phyloP scores from a whole-genome alignment of 2,888 invertebrate genomes.

The Synergus japonicus region DNA sequence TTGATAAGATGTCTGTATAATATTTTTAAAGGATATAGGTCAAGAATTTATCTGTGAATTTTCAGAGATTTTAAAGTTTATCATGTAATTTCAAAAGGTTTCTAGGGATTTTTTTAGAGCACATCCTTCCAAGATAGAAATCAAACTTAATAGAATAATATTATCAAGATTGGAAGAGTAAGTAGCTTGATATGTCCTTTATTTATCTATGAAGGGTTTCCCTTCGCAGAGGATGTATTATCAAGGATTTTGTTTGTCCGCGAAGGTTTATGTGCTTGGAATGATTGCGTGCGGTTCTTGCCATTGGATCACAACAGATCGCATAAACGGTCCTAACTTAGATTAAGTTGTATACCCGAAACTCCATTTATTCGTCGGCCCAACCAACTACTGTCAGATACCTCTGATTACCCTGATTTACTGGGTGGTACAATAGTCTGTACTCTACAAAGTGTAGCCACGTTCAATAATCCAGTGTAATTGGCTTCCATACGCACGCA shows the following conservation, averaged over 20 bases:
- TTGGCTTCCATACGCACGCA: conserved; percentile 52
- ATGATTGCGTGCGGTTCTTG: conserved; percentile 17
- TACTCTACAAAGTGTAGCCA: conserved; percentile 46
- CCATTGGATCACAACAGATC: conserved; percentile 44
- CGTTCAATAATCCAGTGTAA: conserved; percentile 57
- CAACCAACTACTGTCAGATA: conserved; percentile 63
- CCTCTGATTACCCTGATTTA: conserved; percentile 68
- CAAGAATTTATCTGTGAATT: too few relatives aligned
- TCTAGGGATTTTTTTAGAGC: too few relatives aligned
- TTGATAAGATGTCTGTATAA: too few relatives aligned
- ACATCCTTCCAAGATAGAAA: background rate
- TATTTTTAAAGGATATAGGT: too few relatives aligned
- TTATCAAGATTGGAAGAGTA: background rate
- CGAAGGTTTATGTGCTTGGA: background rate
- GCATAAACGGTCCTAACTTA: conserved; percentile 60
- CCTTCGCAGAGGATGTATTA: background rate
- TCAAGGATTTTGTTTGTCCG: background rate
- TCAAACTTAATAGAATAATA: background rate
- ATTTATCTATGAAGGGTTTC: background rate
- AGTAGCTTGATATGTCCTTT: background rate
- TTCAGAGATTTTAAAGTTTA: too few relatives aligned
- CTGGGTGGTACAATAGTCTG: conserved; percentile 52
- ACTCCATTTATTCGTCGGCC: conserved; percentile 56
- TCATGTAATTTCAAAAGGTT: too few relatives aligned
- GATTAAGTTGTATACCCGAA: conserved; percentile 65